Base-by-base conservation (phyloP, 2,113 vertebrate genomes). In the Syngnathus typhle region DNA sequence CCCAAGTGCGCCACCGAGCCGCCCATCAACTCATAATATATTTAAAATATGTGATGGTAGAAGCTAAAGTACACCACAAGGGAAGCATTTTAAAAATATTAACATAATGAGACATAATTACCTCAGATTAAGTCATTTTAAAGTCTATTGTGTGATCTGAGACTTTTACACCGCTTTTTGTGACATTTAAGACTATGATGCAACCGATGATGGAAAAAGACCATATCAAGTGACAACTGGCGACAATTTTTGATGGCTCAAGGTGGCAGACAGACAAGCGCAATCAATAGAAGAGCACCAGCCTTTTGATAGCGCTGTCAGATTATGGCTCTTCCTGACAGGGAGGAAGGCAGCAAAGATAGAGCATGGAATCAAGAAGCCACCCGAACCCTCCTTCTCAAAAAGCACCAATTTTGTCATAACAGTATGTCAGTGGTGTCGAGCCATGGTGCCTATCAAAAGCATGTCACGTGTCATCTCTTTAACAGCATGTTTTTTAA, bases 221-320 rank as follows among this genome's bases (percentile, higher is more conserved):
- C 73, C 49, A 72, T 64, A 81, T 71, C 73, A 66, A 83, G 73
- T 65, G 43, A 72, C 67, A 15, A 81, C 75, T 79, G 83, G 81
- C 82, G 82, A 84, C 85, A 80, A 74, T 68, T 74, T 83, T 84
- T 86, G 82, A 85, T 83, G 76, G 82, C 75, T 87, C 77, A 76
- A 86, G 87, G 84, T 84, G 76, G 69, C 56, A 68, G 72, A 81
- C 74, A 77, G 85, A 86, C 65, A 74, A 75, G 77, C 68, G 75
- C 71, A 85, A 86, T 89, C 86, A 82, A 87, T 88, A 86, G 76
- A 69, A 13, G 67, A 76, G 69, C 69, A 18, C 19, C 59, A 23
- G 60, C 68, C 70, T 71, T 89, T 87, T 90, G 80, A 89, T 88
- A 83, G 80, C 69, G 8, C 74, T 87, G 81, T 77, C 77, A 77